Conservation (phyloP, 1,140 invertebrate species). For the Ostrea denselamellosa region DNA sequence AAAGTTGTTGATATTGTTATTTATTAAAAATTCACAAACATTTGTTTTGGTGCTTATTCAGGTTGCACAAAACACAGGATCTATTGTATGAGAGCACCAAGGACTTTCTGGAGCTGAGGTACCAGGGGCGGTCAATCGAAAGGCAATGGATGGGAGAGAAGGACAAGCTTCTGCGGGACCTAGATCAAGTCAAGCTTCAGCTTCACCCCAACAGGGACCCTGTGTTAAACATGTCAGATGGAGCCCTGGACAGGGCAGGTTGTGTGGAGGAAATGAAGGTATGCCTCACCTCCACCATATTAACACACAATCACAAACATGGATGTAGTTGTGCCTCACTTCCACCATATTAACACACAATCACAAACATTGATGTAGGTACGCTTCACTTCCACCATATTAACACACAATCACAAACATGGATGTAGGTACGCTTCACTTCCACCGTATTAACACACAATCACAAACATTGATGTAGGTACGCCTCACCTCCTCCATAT, state of each 20-base stretch:
- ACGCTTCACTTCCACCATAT: too few species aligned
- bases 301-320: not conserved
- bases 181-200: conserved; percentile 73
- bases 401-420: too few species aligned
- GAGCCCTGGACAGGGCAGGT: conserved; percentile 55
- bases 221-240: conserved; percentile 68
- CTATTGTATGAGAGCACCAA: conserved; percentile 78
- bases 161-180: conserved; percentile 74
- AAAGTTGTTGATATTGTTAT: too few species aligned
- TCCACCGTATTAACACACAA: too few species aligned
- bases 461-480: too few species aligned
- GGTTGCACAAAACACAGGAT: conserved; percentile 79
- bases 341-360: too few species aligned
- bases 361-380: too few species aligned
- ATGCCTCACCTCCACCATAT: not conserved
- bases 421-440: too few species aligned
- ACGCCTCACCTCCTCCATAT: too few species aligned
- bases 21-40: too few species aligned
- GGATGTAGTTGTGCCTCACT: too few species aligned
- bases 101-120: conserved; percentile 77
- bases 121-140: conserved; percentile 75
- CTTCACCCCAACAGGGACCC: conserved; percentile 63
- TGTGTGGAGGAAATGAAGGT: conserved; percentile 75
- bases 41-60: conserved; percentile 55
- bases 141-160: conserved; percentile 79